Percentiles rank a stretch among this genome's conserved stretches.
These are phyloP conservation scores for Aptenodytes forsteri DNA, from an alignment of 2,113 vertebrate species.

Conservation along the genomic window DNA sequence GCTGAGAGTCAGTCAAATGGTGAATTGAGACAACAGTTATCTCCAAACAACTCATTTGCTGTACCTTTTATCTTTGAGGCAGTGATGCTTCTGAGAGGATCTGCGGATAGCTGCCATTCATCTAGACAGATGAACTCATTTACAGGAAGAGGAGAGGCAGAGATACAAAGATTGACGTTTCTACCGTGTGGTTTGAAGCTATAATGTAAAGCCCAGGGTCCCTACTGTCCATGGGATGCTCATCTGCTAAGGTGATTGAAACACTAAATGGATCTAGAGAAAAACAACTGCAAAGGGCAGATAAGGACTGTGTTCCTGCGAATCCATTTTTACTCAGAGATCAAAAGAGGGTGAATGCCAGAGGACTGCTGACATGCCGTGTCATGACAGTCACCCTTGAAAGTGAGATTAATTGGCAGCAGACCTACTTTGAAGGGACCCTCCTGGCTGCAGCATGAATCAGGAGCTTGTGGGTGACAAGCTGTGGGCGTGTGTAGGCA, in stretches of 20 bases:
- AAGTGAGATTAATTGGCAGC: neutral
- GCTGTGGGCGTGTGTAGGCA: neutral
- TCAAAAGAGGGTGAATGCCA: neutral
- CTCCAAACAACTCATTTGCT: neutral
- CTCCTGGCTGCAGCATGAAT: neutral
- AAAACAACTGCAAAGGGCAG: neutral
- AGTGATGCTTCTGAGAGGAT: neutral
- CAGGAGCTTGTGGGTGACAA: rapidly evolving
- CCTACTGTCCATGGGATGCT: neutral
- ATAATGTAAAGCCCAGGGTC: neutral
- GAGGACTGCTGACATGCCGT: neutral
- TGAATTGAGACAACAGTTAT: neutral
- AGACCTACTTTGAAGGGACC: neutral
- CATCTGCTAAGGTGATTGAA: neutral
- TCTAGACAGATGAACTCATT: neutral
- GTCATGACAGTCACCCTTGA: neutral
- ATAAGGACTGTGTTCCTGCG: neutral
- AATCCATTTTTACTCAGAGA: neutral
- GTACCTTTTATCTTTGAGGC: neutral
- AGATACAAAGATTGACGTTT: neutral
- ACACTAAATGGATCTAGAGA: neutral
- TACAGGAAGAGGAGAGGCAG: neutral
- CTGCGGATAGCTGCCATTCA: neutral
- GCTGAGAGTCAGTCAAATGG: neutral
- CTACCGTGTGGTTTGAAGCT: neutral